Conservation (phyloP, 2,113 vertebrate species). For the Boleophthalmus pectinirostris region DNA sequence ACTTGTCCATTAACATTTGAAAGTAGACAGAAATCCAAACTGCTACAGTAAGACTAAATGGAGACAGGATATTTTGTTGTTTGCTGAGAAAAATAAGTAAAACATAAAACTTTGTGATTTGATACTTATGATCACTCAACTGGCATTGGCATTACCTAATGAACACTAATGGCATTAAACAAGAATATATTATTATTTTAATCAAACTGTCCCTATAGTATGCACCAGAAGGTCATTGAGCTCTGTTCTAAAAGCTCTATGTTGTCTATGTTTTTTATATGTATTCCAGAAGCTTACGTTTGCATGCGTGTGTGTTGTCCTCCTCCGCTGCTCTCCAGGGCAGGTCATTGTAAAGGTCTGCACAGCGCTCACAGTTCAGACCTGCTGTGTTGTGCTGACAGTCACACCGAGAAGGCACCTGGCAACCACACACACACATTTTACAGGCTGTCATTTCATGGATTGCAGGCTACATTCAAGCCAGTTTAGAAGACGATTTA, state of each 20-base stretch:
- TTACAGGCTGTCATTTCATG: neutral
- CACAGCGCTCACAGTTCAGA: conserved; percentile 85
- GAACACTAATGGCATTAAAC: no score
- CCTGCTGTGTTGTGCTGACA: conserved; percentile 93
- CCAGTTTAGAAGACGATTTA: neutral
- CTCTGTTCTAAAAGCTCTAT: neutral
- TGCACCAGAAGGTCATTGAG: no score
- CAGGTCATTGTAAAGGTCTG: conserved; percentile 82
- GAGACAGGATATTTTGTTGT: no score
- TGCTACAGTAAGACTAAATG: neutral
- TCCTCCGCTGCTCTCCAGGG: conserved; percentile 88
- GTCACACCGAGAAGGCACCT: conserved; percentile 81
- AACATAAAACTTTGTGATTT: no score
- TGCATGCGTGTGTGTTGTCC: conserved; percentile 81
- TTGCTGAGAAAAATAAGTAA: no score
- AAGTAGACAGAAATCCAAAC: neutral
- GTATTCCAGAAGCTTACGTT: conserved; percentile 59
- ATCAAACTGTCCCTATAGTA: no score
- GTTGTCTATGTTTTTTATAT: neutral
- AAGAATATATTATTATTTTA: no score
- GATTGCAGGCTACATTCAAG: neutral
- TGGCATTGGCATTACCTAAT: no score
- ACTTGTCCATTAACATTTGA: neutral
- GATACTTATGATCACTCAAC: no score
- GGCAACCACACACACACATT: neutral